Percentiles rank a stretch among this genome's conserved stretches.
These are phyloP conservation scores for Pantherophis vulpinus DNA, from an alignment of 2,797 vertebrate genomes.

Conservation along the genomic window DNA sequence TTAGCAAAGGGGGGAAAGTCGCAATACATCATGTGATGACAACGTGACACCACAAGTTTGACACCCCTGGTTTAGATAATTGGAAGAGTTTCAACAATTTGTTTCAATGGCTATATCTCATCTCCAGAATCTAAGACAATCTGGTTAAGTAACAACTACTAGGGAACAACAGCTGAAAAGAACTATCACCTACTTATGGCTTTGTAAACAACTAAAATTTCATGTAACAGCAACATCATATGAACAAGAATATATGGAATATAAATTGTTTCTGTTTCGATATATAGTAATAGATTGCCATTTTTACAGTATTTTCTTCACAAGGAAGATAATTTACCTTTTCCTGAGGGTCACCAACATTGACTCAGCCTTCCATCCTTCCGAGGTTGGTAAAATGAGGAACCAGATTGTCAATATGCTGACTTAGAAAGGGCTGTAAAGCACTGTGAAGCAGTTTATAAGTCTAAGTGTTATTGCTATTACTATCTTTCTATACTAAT, in stretches of 20 bases:
- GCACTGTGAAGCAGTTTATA: too few relatives aligned
- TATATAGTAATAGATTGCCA: neutral
- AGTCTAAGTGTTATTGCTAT: too few relatives aligned
- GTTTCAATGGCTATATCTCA: neutral
- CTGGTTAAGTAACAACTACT: neutral
- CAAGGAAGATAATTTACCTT: neutral
- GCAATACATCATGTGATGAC: too few relatives aligned
- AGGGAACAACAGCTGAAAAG: neutral
- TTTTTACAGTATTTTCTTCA: neutral
- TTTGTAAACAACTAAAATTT: neutral
- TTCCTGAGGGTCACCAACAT: neutral
- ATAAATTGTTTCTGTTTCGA: neutral
- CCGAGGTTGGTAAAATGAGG: too few relatives aligned
- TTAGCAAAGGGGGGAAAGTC: too few relatives aligned
- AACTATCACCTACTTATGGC: neutral
- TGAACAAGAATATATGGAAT: neutral
- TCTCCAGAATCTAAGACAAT: neutral
- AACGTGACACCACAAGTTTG: too few relatives aligned
- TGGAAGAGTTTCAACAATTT: neutral
- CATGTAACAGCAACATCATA: neutral
- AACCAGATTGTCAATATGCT: too few relatives aligned
- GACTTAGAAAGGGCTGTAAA: too few relatives aligned
- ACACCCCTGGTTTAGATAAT: neutral
- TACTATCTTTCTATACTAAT: neutral
- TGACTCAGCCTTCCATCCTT: too few relatives aligned